phyloP scores from a whole-genome alignment of 2,113 vertebrate genomes.

The Gulo gulo region DNA sequence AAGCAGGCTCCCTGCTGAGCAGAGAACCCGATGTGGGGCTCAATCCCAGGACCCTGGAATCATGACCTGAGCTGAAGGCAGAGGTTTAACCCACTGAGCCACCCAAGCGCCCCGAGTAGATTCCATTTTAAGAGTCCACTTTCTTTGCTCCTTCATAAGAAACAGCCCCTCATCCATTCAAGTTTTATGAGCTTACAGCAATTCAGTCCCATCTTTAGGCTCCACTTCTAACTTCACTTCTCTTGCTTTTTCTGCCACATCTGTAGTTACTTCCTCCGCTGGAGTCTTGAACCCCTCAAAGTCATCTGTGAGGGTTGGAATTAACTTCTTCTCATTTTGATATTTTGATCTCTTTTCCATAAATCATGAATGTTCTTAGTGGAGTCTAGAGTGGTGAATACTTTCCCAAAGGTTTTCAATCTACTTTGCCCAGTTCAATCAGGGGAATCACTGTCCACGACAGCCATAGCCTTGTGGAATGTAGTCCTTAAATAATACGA shows the following conservation, averaged over 20 bases:
- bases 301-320: background rate
- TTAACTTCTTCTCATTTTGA: background rate
- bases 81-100: no score
- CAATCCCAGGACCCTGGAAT: no score
- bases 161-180: background rate
- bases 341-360: background rate
- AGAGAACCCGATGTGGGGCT: no score
- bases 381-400: background rate
- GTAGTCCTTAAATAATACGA: background rate
- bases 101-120: no score
- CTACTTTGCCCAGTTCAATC: background rate
- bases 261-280: background rate
- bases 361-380: background rate
- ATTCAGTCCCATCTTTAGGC: background rate
- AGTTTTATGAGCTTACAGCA: no score
- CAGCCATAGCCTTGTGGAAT: background rate
- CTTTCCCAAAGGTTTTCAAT: background rate
- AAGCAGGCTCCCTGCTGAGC: no score
- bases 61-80: no score
- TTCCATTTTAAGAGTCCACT: background rate
- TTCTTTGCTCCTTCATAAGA: background rate
- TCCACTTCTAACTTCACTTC: background rate
- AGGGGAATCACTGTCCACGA: background rate
- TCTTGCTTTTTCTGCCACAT: background rate
- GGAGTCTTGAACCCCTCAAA: background rate